Base-by-base conservation (phyloP, 2,888 invertebrate genomes). In the Atrina japonica region DNA sequence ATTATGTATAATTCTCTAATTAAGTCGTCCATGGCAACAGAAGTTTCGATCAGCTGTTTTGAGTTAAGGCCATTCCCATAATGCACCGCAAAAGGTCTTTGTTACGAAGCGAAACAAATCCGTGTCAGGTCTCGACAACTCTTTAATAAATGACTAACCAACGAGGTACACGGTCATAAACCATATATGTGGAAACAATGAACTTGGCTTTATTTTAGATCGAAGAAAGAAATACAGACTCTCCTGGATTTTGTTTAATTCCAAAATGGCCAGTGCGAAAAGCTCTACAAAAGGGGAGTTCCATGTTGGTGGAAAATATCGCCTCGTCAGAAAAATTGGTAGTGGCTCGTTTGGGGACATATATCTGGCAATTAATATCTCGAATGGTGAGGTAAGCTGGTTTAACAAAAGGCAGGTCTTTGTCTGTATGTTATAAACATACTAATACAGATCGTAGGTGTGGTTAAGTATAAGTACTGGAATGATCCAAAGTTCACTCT, bases 331-430 rank as follows among this genome's bases (percentile, higher is more conserved):
- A 67, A 90, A 90, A 78, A 90, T 90, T 63, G 90, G 90, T 60
- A 89, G 89, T 82, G 90, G 90, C 40, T 90, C 90, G 3, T 90
- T 90, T 77, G 90, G 90, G 43, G 90, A 90, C 76, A 90, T 90
- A 70, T 90, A 90, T 76, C 80, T 90, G 52, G 88, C 89, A 27
- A 88, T 90, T 60, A 89, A 89, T 76, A 85, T 87, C 52, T 78
- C 87, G 16, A 89, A 86, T 80, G 90, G 89, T 66, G 89, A 90
- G 86, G 89, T 89, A 71, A 68, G 86, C 60, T 53, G 6, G n/a
- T 9, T 47, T 16, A 47, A 5, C 47, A 16, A 3, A 47, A 21
- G 47, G 47, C 16, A 41, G 41, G 14, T 18, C n/a, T 9, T 21
- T 47, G 7, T 47, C 6, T 47, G 47, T 47, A 9, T 47, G n/a